Percentiles rank a stretch among this genome's conserved stretches.
Conservation (phyloP, 1,140 invertebrate genomes). For the Psix sp. region DNA sequence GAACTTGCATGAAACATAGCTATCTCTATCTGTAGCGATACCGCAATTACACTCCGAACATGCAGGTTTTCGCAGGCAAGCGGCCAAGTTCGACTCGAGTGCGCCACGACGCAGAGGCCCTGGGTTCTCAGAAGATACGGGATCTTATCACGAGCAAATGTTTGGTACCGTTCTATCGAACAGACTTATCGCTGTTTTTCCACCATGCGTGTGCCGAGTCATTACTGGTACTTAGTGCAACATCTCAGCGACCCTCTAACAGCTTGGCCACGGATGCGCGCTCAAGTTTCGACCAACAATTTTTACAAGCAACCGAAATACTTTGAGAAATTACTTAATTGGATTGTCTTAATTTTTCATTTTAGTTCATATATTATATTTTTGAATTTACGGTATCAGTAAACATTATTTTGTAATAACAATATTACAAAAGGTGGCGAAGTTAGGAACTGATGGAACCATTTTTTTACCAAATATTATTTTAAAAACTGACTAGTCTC, state of each 20-base stretch:
- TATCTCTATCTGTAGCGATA: slow-evolving; percentile 70
- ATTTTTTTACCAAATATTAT: too few relatives aligned
- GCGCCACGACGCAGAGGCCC: slow-evolving; percentile 65
- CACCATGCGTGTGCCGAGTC: slow-evolving; percentile 46
- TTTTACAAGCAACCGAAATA: too few relatives aligned
- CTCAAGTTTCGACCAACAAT: slow-evolving; percentile 17
- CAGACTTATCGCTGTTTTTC: slow-evolving; percentile 63
- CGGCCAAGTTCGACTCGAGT: slow-evolving; percentile 42
- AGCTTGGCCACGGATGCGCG: slow-evolving; percentile 9
- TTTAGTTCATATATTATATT: too few relatives aligned
- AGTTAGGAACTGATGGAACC: too few relatives aligned
- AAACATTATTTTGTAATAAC: too few relatives aligned
- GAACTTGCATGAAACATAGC: slow-evolving; percentile 73
- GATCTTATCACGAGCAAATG: slow-evolving; percentile 74
- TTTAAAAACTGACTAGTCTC: too few relatives aligned
- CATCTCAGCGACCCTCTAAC: slow-evolving; percentile 27
- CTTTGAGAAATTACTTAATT: too few relatives aligned
- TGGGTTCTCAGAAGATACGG: slow-evolving; percentile 72
- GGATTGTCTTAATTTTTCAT: too few relatives aligned
- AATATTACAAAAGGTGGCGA: too few relatives aligned
- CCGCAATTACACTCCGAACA: slow-evolving; percentile 57
- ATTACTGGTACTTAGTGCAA: slow-evolving; percentile 42
- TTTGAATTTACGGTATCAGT: too few relatives aligned
- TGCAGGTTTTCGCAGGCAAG: slow-evolving; percentile 52
- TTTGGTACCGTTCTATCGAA: slow-evolving; percentile 70